Conservation (phyloP, 1,140 invertebrate species). For the Zophobas morio region DNA sequence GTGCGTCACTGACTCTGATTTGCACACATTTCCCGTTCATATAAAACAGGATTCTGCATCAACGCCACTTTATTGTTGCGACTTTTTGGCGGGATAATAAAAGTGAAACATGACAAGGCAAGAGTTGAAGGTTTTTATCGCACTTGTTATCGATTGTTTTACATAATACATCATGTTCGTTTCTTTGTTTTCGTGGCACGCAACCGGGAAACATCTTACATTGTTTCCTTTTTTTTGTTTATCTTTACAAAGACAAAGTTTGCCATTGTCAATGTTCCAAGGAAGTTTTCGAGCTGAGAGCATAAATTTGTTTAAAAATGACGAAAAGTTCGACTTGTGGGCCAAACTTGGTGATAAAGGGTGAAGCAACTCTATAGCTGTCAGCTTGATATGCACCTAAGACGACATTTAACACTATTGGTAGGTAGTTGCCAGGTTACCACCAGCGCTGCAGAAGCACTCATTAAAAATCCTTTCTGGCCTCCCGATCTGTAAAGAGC, state of each 20-base stretch:
- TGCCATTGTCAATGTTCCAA: conserved; percentile 24
- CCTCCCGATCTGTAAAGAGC: too few relatives aligned
- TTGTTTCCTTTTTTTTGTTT: conserved; percentile 40
- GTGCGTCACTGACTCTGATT: conserved; percentile 38
- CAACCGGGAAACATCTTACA: conserved; percentile 44
- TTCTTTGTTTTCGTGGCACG: conserved; percentile 44
- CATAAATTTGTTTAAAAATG: not conserved
- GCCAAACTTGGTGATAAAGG: too few relatives aligned
- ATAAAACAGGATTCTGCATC: conserved; percentile 27
- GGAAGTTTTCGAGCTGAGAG: conserved; percentile 12
- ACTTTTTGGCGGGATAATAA: conserved; percentile 35
- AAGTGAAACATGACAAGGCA: conserved; percentile 39
- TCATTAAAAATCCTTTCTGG: too few relatives aligned
- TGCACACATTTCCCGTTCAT: conserved; percentile 39
- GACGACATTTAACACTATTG: too few relatives aligned
- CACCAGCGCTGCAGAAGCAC: too few relatives aligned
- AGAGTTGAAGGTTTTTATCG: conserved; percentile 38
- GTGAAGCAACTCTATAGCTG: too few relatives aligned
- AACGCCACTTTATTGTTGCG: conserved; percentile 27
- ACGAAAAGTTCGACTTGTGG: not conserved
- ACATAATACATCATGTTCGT: conserved; percentile 44
- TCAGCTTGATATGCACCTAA: too few relatives aligned
- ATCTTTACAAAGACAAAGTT: conserved; percentile 39
- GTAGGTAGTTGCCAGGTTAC: too few relatives aligned
- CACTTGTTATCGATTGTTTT: conserved; percentile 46